phyloP scores from a whole-genome alignment of 2,113 vertebrate genomes.

The Tringa solitaria region DNA sequence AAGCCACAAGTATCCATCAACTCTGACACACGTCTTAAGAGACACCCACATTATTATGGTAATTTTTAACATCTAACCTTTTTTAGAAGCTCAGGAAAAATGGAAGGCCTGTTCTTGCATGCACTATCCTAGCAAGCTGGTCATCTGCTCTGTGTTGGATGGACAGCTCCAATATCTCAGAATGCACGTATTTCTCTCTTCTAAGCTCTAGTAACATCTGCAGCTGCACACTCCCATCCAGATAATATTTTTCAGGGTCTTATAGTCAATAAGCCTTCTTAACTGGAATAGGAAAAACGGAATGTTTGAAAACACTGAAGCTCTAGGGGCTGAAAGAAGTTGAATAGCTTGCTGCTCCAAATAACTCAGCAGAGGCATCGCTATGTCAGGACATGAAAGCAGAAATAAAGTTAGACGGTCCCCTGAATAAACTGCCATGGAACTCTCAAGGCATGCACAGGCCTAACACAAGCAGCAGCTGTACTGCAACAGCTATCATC shows the following conservation, averaged over 20 bases:
- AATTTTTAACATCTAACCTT: not conserved
- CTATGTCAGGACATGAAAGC: not conserved
- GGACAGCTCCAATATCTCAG: accelerated
- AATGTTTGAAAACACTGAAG: not conserved
- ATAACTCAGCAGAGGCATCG: not conserved
- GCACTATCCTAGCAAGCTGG: not conserved
- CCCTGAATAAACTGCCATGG: not conserved
- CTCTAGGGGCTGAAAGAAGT: not conserved
- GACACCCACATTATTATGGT: accelerated
- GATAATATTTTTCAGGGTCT: not conserved
- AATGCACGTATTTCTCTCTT: not conserved
- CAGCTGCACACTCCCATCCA: not conserved
- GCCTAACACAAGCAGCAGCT: not conserved
- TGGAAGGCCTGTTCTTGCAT: not conserved
- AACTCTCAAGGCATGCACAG: not conserved
- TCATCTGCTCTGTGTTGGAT: not conserved
- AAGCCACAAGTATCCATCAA: not conserved
- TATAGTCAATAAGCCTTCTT: not conserved
- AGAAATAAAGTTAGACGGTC: not conserved
- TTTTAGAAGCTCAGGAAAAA: not conserved
- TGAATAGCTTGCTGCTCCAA: not conserved
- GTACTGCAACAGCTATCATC: too few relatives aligned
- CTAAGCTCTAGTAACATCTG: not conserved
- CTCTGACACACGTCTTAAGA: not conserved
- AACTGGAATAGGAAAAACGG: not conserved